A percentile compares a stretch with the other conserved stretches of the same genome.
Evolutionary conservation across 2,888 invertebrate species (phyloP).

Genomic region (Xylota sylvarum): DNA sequence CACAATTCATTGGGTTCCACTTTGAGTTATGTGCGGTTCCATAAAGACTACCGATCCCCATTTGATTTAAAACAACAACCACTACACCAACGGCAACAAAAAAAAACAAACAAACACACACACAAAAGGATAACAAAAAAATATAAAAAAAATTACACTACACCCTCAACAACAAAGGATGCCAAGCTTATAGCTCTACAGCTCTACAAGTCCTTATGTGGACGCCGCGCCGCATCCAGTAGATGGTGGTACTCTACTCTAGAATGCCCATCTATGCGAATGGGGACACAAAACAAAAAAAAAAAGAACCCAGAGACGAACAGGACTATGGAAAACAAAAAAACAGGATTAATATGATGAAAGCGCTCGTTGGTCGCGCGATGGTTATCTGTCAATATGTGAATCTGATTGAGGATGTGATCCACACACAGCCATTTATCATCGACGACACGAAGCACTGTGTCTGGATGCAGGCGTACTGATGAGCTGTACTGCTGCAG

Average conservation of each 20-base stretch:
- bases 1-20: conserved; percentile 51
- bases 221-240: neutral
- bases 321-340: conserved; percentile 23
- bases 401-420: conserved; percentile 64
- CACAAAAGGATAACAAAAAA: neutral
- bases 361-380: conserved; percentile 58
- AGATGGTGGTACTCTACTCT: conserved; percentile 21
- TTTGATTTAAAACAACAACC: conserved; percentile 52
- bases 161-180: conserved; percentile 33
- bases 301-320: neutral
- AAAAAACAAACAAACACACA: neutral
- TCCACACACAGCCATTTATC: conserved; percentile 58
- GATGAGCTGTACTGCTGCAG: conserved; percentile 7
- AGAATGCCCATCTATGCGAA: conserved; percentile 28
- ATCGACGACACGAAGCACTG: conserved; percentile 31
- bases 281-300: neutral
- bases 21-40: conserved; percentile 49
- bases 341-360: conserved; percentile 59
- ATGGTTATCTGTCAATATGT: conserved; percentile 72
- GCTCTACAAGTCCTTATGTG: conserved; percentile 32
- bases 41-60: conserved; percentile 38
- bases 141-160: neutral
- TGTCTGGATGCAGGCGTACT: conserved; percentile 19
- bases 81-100: conserved; percentile 30
- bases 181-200: conserved; percentile 6